Base-by-base conservation (phyloP, 2,888 invertebrate species). In the Esperia sulphurella region DNA sequence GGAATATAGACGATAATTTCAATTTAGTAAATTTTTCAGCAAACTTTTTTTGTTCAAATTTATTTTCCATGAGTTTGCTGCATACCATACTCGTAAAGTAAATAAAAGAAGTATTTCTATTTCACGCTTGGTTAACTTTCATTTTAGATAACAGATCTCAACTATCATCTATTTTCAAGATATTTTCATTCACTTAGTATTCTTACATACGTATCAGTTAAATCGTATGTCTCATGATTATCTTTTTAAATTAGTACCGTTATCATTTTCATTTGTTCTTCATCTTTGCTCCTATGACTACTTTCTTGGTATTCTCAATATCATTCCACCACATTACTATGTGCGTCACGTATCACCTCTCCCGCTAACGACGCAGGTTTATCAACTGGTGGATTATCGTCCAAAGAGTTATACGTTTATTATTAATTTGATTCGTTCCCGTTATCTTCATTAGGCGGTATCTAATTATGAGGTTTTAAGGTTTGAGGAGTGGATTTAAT, bases 271-370 rank as follows among this genome's bases (percentile, higher is more conserved):
- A n/a, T 33, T 14, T 8, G 8, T 31, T 35, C 41, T 37, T 39
- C 33, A 14, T 46, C 21, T 10, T 14, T n/a, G 8, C 21, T 21
- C 21, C 21, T 21, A 21, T 21, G 14, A 50, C 44, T 40, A 35
- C 40, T 46, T 46, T 48, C 59, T 28, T 55, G 55, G 61, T 61
- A 53, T 53, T 57, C 57, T 51, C 58, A 51, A 61, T 61, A 57
- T 59, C 53, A 54, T 58, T 53, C 21, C 41, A 37, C 51, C 57
- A 12, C n/a, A 31, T 61, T 49, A 13, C 56, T 51, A 71, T 59
- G 61, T 52, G 46, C 49, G 59, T 67, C 71, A 71, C 71, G 71
- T 62, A 48, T 58, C 52, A 52, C 50, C 62, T 62, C 62, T 58
- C 57, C 51, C 46, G 57, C 63, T 71, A 68, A 69, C 66, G 63